Base-by-base conservation (phyloP, 2,888 invertebrate genomes). In the Autographa pulchrina region DNA sequence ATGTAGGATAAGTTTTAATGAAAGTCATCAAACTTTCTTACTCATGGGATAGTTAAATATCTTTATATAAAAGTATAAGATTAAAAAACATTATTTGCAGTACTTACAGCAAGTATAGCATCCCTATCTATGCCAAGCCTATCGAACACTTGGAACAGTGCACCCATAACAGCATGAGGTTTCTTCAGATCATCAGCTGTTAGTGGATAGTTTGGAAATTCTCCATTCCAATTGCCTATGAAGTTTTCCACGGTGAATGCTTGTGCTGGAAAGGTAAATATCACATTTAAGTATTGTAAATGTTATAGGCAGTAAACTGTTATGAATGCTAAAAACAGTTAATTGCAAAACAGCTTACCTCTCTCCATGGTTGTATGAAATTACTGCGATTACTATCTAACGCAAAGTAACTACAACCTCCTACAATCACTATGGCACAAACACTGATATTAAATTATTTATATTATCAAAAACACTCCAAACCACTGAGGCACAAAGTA, bases 111-210 rank as follows among this genome's bases (percentile, higher is more conserved):
- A 14, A 92, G 74, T 4, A 94, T 84, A 65, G 87, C 89, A 67
- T 95, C 94, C 68, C 74, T 85, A 67, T 94, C 93, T 75, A 95
- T 93, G 0, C 91, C 93, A 7, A 95, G 88, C 13, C 91, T 88
- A 20, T 92, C 89, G 54, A 94, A 92, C 7, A 94, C 68, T 63
- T 87, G 87, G 11, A 94, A 88, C 68, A 95, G 25, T 0, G 94
- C 93, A 0, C 87, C 88, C 85, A 95, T 91, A n/a, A 96, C 74
- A 0, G 86, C 78, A n/a, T 90, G 91, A 0, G 95, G 92, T 9
- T 90, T 92, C 75, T 92, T 94, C 38, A 96, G 77, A 70, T 93
- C 93, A 1, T 84, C 86, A 8, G 78, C 76, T 3, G 89, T 89
- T 1, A 96, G 75, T 1, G 86, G 81, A 78, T 89, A 87, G 16